phyloP scores from a whole-genome alignment of 2,888 invertebrate genomes.

The Leptinotarsa peninsularis region DNA sequence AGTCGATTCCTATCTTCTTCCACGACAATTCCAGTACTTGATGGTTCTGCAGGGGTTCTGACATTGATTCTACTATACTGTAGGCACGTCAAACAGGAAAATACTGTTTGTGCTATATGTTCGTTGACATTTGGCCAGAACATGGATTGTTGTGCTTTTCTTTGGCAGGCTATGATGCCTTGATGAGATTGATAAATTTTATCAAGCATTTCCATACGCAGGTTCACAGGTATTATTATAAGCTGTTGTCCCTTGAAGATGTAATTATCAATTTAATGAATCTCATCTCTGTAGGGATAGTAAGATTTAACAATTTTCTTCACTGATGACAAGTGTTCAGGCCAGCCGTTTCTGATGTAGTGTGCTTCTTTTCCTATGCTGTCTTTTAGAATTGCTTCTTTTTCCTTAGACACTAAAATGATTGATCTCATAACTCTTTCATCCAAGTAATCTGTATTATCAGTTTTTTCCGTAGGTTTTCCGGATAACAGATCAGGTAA shows the following conservation, averaged over 20 bases:
- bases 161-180: slow-evolving; percentile 11
- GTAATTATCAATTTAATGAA: slow-evolving; percentile 3
- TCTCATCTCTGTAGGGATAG: background rate
- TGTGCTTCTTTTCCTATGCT: background rate
- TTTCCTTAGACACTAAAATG: slow-evolving; percentile 12
- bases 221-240: background rate
- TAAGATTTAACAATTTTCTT: slow-evolving; percentile 5
- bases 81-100: slow-evolving; percentile 7
- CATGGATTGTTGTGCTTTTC: slow-evolving; percentile 2
- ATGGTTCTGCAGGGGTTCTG: slow-evolving; percentile 13
- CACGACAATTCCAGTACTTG: slow-evolving; percentile 12
- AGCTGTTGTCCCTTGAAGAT: slow-evolving; percentile 8
- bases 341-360: slow-evolving; percentile 7
- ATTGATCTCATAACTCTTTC: background rate
- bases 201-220: background rate
- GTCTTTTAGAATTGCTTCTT: slow-evolving; percentile 1
- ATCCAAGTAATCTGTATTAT: slow-evolving; percentile 29
- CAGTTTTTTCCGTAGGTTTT: slow-evolving; percentile 24
- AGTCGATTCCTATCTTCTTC: slow-evolving; percentile 16
- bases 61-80: slow-evolving; percentile 4
- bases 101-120: slow-evolving; percentile 16
- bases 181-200: background rate
- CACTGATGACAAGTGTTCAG: background rate
- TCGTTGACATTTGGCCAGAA: slow-evolving; percentile 10
- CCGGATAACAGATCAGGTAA: slow-evolving; percentile 35